Conservation (phyloP, 2,797 vertebrate genomes). For the Labroides dimidiatus region DNA sequence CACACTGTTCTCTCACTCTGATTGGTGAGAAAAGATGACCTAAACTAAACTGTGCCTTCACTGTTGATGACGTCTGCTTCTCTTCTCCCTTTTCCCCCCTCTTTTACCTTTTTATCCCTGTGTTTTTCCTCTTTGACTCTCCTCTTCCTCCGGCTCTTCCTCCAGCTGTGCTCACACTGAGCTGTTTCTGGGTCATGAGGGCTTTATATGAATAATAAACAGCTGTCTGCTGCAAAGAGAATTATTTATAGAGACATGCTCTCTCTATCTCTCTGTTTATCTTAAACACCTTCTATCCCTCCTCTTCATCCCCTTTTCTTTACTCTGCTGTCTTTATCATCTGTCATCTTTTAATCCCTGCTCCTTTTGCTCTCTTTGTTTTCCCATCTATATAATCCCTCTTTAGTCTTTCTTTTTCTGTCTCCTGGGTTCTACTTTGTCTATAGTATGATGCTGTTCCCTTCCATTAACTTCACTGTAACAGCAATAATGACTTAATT, state of each 20-base stretch:
- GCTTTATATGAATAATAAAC: conserved; percentile 85
- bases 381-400: background rate
- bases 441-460: background rate
- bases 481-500: background rate
- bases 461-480: background rate
- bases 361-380: conserved; percentile 7
- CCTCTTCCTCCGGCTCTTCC: background rate
- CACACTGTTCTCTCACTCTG: no score
- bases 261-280: conserved; percentile 20
- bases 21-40: no score
- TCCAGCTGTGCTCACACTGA: background rate
- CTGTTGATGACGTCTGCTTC: no score
- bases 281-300: conserved; percentile 23
- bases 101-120: no score
- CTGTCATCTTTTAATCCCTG: conserved; percentile 24
- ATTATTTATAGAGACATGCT: conserved; percentile 80
- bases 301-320: conserved; percentile 12
- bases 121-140: background rate
- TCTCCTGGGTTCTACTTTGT: background rate
- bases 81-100: no score
- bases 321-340: conserved; percentile 21
- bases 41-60: no score
- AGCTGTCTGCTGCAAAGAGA: conserved; percentile 74
- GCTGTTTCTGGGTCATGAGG: conserved; percentile 80
- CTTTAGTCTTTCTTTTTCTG: background rate